Percentiles rank a stretch among this genome's conserved stretches.
Evolutionary conservation across 1,140 invertebrate genomes (phyloP).

Genomic region (Drosophila funebris): DNA sequence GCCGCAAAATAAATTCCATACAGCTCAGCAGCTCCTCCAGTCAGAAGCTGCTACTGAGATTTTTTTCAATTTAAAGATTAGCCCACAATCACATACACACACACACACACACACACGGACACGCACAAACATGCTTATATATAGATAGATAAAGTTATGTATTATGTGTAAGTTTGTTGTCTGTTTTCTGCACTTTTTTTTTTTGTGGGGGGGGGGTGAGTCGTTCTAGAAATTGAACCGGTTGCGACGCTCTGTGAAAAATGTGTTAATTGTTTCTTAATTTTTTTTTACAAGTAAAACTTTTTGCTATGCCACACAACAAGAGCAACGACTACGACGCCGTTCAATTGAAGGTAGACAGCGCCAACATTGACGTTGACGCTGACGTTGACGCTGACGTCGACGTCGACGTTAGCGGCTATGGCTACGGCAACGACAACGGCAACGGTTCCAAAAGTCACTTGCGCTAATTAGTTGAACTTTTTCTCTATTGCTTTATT

Average conservation of each 20-base stretch:
- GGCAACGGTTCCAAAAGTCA: slow-evolving; percentile 71
- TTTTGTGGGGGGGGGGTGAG: not conserved
- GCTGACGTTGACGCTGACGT: slow-evolving; percentile 1
- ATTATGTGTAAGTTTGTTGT: slow-evolving; percentile 64
- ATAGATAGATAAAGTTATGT: slow-evolving; percentile 48
- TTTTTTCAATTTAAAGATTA: slow-evolving; percentile 80
- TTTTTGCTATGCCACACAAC: slow-evolving; percentile 32
- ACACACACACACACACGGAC: not conserved
- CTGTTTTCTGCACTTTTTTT: slow-evolving; percentile 39
- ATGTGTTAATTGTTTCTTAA: slow-evolving; percentile 71
- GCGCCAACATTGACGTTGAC: slow-evolving; percentile 4
- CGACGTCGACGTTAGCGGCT: slow-evolving; percentile 5
- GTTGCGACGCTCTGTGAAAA: slow-evolving; percentile 52
- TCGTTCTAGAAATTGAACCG: slow-evolving; percentile 53
- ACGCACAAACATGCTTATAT: not conserved
- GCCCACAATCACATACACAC: slow-evolving; percentile 39
- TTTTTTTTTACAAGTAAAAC: slow-evolving; percentile 45
- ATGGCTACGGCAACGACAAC: slow-evolving; percentile 8
- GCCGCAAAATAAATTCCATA: slow-evolving; percentile 36
- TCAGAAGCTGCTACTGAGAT: slow-evolving; percentile 61
- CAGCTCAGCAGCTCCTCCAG: slow-evolving; percentile 10
- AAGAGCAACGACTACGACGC: slow-evolving; percentile 14
- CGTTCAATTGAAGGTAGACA: slow-evolving; percentile 42
- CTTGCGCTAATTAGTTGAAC: slow-evolving; percentile 80
- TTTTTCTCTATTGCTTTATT: slow-evolving; percentile 41